Percentiles rank a stretch among this genome's conserved stretches.
phyloP scores from a whole-genome alignment of 2,888 invertebrate species.

The Calliphora vomitoria region DNA sequence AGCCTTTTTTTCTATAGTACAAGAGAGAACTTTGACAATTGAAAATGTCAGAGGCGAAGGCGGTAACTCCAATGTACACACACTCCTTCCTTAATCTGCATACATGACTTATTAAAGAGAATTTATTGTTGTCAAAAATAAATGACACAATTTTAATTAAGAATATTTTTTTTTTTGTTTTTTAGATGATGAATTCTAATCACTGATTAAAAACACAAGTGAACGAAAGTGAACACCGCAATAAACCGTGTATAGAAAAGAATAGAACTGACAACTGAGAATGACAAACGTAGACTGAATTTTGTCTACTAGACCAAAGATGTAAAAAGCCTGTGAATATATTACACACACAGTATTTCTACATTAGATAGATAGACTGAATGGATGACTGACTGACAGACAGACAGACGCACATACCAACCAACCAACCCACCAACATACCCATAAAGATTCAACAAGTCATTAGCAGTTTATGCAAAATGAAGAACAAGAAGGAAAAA shows the following conservation, averaged over 20 bases:
- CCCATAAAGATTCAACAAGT: slow-evolving; percentile 70
- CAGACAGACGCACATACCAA: background rate
- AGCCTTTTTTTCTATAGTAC: slow-evolving; percentile 3
- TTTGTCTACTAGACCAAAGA: slow-evolving; percentile 57
- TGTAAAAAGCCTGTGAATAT: slow-evolving; percentile 48
- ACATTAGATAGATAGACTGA: background rate
- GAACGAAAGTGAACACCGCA: slow-evolving; percentile 22
- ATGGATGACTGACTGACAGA: background rate
- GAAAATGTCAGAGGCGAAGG: background rate
- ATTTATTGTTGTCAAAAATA: slow-evolving; percentile 9
- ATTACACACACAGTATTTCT: slow-evolving; percentile 2
- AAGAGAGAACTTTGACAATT: slow-evolving; percentile 3
- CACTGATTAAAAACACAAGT: slow-evolving; percentile 25
- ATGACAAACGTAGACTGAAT: slow-evolving; percentile 71
- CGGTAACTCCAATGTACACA: background rate
- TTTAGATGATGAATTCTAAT: slow-evolving; percentile 43
- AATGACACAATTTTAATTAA: slow-evolving; percentile 49
- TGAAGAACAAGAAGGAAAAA: slow-evolving; percentile 15
- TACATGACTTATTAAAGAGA: slow-evolving; percentile 6
- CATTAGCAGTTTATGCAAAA: slow-evolving; percentile 66
- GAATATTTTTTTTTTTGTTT: slow-evolving; percentile 4
- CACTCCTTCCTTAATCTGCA: slow-evolving; percentile 4
- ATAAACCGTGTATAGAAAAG: slow-evolving; percentile 38
- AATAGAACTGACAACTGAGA: slow-evolving; percentile 65
- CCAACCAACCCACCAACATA: background rate